Conservation (phyloP, 2,113 vertebrate species). For the Oophaga pumilio region DNA sequence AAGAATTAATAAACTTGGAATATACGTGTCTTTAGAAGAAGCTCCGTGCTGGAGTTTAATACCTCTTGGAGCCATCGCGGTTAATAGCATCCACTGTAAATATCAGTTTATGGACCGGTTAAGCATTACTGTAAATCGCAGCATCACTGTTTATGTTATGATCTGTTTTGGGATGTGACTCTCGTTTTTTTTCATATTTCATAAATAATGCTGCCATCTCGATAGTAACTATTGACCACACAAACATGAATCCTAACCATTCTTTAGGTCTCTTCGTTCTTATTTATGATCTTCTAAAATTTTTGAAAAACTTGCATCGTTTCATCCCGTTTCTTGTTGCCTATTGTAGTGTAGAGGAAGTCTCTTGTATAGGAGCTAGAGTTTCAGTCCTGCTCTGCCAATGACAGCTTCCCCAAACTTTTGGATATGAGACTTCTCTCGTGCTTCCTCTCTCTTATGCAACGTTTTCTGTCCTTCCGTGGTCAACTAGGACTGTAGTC, state of each 20-base stretch:
- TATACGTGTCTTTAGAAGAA: not conserved
- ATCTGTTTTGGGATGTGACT: not conserved
- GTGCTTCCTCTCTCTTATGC: not conserved
- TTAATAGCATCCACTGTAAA: constrained; percentile 19
- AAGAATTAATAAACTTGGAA: not conserved
- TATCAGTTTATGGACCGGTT: constrained; percentile 4
- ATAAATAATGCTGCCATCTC: not conserved
- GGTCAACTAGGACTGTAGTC: too few species aligned
- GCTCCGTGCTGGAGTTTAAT: not conserved
- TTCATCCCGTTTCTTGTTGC: not conserved
- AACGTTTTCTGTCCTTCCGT: not conserved
- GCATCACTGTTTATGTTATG: not conserved
- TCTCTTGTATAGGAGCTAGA: too few species aligned
- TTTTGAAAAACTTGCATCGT: too few species aligned
- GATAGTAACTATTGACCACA: not conserved
- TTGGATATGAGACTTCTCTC: not conserved
- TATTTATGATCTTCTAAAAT: too few species aligned
- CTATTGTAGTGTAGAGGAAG: not conserved
- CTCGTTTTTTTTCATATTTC: not conserved
- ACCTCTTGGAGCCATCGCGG: not conserved
- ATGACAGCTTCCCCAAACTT: too few species aligned
- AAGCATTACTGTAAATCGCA: constrained; percentile 7
- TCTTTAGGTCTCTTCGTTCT: too few species aligned
- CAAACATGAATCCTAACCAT: not conserved
- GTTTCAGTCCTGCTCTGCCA: too few species aligned